Conservation (phyloP, 2,888 invertebrate species). For the Seira musarum region DNA sequence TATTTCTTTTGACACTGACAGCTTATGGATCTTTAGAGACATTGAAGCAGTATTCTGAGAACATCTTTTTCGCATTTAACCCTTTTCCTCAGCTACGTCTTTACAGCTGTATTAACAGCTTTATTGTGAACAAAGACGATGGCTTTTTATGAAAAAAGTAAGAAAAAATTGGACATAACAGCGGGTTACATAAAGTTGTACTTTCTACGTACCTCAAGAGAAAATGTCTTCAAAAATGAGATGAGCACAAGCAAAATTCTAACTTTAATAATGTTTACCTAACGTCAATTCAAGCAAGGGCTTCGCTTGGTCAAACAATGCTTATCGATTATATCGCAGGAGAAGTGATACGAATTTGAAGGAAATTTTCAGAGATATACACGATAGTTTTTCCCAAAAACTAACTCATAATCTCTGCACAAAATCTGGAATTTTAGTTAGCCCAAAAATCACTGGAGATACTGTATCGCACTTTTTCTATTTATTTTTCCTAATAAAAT, state of each 20-base stretch:
- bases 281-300: too few species aligned
- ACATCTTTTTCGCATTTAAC: too few species aligned
- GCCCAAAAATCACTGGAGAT: too few species aligned
- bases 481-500: too few species aligned
- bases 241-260: neutral
- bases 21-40: too few species aligned
- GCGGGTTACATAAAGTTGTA: neutral
- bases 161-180: neutral
- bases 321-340: neutral
- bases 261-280: neutral
- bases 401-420: neutral
- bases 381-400: neutral
- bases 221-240: too few species aligned
- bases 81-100: too few species aligned
- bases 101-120: too few species aligned
- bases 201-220: neutral
- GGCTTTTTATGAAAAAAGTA: neutral
- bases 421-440: neutral
- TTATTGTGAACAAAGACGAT: conserved; percentile 1
- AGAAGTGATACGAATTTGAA: neutral
- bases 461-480: too few species aligned
- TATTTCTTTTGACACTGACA: too few species aligned
- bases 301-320: neutral
- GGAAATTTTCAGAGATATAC: neutral
- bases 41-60: too few species aligned